A percentile compares a stretch with the other conserved stretches of the same genome.
Evolutionary conservation across 2,113 vertebrate species (phyloP).

Genomic region (Chamaetylas fuelleborni): DNA sequence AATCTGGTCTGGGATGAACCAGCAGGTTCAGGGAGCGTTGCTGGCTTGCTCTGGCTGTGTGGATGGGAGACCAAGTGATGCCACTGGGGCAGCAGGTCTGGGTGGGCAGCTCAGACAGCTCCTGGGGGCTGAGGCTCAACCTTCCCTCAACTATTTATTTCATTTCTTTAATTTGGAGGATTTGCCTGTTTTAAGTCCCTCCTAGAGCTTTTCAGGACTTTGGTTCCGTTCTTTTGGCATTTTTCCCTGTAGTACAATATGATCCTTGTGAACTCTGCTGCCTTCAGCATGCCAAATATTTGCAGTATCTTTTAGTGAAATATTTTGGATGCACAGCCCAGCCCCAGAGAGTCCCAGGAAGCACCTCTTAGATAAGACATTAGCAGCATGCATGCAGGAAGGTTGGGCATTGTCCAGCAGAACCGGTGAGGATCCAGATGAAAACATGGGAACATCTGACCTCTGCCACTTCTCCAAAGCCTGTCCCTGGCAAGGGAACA

Average conservation of each 20-base stretch:
- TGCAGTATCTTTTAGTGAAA: conserved; percentile 37
- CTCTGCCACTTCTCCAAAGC: neutral
- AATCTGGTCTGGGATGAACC: neutral
- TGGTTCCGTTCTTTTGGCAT: neutral
- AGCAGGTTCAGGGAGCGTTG: neutral
- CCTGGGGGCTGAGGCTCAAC: neutral
- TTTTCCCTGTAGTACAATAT: neutral
- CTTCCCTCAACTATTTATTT: neutral
- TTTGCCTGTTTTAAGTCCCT: neutral
- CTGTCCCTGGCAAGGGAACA: neutral
- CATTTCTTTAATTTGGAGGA: neutral
- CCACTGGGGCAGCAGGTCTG: neutral
- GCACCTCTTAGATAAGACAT: conserved; percentile 25
- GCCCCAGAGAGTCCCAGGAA: conserved; percentile 27
- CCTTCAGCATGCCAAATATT: conserved; percentile 43
- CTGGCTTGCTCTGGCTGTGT: neutral
- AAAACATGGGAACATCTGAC: neutral
- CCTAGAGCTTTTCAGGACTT: neutral
- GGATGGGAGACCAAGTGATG: fast-evolving
- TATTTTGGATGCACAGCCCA: neutral
- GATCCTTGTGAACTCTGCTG: conserved; percentile 2
- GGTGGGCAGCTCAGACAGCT: neutral
- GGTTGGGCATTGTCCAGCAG: neutral
- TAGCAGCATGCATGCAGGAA: neutral
- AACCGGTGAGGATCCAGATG: neutral